Evolutionary conservation across 2,113 vertebrate species (phyloP).

Genomic region (Eptesicus fuscus): DNA sequence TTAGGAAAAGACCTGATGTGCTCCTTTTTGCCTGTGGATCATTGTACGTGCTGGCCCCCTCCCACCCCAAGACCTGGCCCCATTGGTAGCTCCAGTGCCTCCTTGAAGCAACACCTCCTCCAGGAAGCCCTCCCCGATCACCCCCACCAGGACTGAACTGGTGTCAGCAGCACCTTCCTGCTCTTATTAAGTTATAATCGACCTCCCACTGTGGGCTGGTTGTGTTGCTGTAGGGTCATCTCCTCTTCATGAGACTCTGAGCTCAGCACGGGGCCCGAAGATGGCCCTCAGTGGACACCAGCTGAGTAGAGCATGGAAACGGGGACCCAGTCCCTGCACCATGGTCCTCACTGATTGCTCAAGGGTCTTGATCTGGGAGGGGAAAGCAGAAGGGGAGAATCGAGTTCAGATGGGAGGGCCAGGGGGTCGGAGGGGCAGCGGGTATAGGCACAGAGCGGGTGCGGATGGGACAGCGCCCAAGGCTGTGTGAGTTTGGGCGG

Average conservation of each 20-base stretch:
- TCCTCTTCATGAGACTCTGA: background rate
- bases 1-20: background rate
- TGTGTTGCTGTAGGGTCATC: background rate
- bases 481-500: background rate
- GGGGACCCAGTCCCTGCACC: background rate
- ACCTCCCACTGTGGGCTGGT: background rate
- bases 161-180: background rate
- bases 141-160: background rate
- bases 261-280: background rate
- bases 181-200: background rate
- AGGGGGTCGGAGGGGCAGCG: rapidly evolving
- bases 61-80: too few species aligned
- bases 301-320: background rate
- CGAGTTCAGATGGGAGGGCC: background rate
- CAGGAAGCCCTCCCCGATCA: constrained; percentile 14
- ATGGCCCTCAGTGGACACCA: background rate
- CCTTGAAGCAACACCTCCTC: background rate
- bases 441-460: background rate
- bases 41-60: background rate
- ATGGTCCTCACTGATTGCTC: background rate
- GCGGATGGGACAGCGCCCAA: too few species aligned
- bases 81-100: background rate
- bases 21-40: background rate
- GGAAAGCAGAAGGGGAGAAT: background rate
- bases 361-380: background rate